Conservation (phyloP, 2,113 vertebrate species). For the Crotalus horridus region DNA sequence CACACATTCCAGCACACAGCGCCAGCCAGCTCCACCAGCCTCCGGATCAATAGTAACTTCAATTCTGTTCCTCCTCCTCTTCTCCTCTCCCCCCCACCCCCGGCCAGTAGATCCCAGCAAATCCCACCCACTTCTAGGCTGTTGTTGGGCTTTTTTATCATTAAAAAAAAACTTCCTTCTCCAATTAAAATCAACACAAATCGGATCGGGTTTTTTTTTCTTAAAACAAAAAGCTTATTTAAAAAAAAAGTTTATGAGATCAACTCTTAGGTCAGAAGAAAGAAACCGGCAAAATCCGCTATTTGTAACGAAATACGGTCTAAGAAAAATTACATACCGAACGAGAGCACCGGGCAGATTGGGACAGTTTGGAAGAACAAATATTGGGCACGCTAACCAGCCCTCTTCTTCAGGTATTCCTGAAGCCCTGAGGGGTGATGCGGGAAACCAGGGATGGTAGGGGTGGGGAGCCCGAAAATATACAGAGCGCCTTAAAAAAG, state of each 20-base stretch:
- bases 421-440: neutral
- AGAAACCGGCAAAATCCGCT: neutral
- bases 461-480: neutral
- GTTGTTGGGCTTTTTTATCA: neutral
- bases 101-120: slow-evolving; percentile 13
- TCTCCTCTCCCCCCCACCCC: slow-evolving; percentile 3
- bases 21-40: slow-evolving; percentile 46
- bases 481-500: neutral
- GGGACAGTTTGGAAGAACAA: neutral
- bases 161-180: slow-evolving; percentile 43
- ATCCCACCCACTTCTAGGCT: slow-evolving; percentile 10
- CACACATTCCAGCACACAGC: slow-evolving; percentile 72
- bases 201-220: neutral
- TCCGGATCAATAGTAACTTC: slow-evolving; percentile 64
- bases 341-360: neutral
- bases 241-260: neutral
- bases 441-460: neutral
- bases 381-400: neutral
- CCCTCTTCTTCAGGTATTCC: neutral
- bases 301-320: neutral
- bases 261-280: neutral
- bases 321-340: neutral
- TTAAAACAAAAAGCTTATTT: neutral
- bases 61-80: slow-evolving; percentile 27
- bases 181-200: neutral